phyloP scores from a whole-genome alignment of 2,888 invertebrate genomes.

The Limulus polyphemus region DNA sequence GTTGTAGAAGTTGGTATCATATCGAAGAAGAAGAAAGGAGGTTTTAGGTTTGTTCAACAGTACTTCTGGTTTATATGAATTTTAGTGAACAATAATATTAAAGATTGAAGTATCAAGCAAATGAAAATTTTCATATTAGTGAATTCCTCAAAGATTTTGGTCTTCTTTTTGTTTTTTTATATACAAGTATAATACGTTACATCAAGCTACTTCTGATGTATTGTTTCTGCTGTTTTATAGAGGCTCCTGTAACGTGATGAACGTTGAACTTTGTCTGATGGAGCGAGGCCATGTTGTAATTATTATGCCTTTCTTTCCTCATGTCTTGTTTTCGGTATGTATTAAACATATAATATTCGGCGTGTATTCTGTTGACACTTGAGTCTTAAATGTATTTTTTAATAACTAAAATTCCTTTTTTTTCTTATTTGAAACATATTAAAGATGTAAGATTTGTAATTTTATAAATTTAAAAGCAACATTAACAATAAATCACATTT shows the following conservation, averaged over 20 bases:
- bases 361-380: conserved; percentile 13
- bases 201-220: not conserved
- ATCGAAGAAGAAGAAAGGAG: not conserved
- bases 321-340: conserved; percentile 62
- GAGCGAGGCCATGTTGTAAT: conserved; percentile 67
- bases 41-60: not conserved
- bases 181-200: no score
- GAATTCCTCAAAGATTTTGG: no score
- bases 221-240: conserved; percentile 43
- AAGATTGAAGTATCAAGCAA: no score
- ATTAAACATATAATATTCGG: conserved; percentile 1
- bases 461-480: no score
- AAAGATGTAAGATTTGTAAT: no score
- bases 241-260: conserved; percentile 66
- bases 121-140: no score
- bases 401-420: not conserved
- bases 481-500: no score
- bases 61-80: no score
- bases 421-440: not conserved
- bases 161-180: no score
- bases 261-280: conserved; percentile 62
- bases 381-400: conserved; percentile 2
- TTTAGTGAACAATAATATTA: no score
- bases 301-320: conserved; percentile 77
- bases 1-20: no score